phyloP scores from a whole-genome alignment of 2,113 vertebrate species.

The Sterna hirundo region DNA sequence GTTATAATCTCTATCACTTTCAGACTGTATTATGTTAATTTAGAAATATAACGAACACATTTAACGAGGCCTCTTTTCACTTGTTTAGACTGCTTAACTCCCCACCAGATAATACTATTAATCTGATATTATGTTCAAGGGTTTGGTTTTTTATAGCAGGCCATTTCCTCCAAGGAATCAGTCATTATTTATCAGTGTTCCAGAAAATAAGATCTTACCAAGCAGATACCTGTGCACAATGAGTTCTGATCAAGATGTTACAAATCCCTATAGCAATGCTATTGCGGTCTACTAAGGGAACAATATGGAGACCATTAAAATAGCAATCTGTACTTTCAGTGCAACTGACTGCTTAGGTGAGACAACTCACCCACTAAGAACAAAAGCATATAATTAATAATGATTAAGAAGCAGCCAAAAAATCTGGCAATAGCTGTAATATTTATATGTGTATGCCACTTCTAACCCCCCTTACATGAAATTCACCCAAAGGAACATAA shows the following conservation, averaged over 20 bases:
- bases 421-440: neutral
- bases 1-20: neutral
- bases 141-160: neutral
- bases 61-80: neutral
- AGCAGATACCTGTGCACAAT: neutral
- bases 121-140: neutral
- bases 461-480: neutral
- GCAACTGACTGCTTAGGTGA: neutral
- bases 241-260: neutral
- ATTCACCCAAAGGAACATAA: neutral
- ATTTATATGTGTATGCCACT: neutral
- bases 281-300: neutral
- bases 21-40: neutral
- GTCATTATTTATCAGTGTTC: neutral
- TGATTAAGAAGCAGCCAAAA: neutral
- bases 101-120: neutral
- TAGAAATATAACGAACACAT: neutral
- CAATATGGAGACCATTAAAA: neutral
- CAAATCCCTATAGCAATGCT: neutral
- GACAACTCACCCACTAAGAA: neutral
- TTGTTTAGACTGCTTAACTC: neutral
- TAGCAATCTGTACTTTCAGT: neutral
- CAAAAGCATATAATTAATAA: neutral
- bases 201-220: neutral
- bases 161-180: neutral